These are phyloP conservation scores for Cranoglanis bouderius DNA, from an alignment of 2,113 vertebrate genomes.

Conservation along the genomic window DNA sequence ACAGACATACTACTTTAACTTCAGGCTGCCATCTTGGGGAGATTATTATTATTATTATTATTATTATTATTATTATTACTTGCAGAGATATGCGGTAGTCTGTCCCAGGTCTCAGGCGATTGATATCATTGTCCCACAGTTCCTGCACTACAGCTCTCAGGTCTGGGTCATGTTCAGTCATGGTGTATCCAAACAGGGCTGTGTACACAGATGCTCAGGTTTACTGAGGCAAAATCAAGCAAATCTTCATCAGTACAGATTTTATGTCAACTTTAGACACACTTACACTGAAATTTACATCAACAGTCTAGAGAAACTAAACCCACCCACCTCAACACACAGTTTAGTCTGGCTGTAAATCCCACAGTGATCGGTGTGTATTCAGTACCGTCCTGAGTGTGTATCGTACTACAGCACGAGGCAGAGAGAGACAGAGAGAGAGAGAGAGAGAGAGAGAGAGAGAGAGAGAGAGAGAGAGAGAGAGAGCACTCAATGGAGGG, in stretches of 20 bases:
- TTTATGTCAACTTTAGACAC: background rate
- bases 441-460: background rate
- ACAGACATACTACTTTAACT: background rate
- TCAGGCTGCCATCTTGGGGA: background rate
- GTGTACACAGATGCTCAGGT: constrained; percentile 2
- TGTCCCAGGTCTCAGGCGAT: constrained; percentile 74
- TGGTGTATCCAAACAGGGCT: constrained; percentile 39
- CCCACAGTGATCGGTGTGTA: background rate
- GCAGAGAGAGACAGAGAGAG: constrained; percentile 29
- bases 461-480: constrained; percentile 10
- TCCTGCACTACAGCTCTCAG: constrained; percentile 74
- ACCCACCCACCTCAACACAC: background rate
- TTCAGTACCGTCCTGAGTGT: background rate
- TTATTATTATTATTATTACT: constrained; percentile 57
- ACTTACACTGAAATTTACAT: background rate
- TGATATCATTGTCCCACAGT: constrained; percentile 77
- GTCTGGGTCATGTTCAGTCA: constrained; percentile 73
- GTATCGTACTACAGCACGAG: constrained; percentile 53
- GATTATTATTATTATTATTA: background rate
- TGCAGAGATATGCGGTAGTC: constrained; percentile 80
- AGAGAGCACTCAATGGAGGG: constrained; percentile 68
- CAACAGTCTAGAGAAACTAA: background rate
- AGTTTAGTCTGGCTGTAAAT: background rate
- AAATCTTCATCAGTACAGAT: background rate
- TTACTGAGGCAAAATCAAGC: background rate